phyloP scores from a whole-genome alignment of 2,797 vertebrate species.

The Nannoperca obscura region DNA sequence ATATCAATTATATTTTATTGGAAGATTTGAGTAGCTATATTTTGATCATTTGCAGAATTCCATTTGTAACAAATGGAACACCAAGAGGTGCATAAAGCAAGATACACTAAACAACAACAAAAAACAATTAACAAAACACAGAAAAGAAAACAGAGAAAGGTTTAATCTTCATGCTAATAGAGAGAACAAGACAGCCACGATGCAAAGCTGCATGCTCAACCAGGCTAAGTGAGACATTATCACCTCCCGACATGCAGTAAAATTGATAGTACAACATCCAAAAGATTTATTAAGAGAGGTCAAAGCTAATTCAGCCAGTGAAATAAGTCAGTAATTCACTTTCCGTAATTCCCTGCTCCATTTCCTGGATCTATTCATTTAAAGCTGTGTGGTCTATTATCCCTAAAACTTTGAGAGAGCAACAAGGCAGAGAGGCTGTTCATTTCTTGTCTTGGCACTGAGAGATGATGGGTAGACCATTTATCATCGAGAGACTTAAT shows the following conservation, averaged over 20 bases:
- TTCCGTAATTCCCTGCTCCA: constrained; percentile 39
- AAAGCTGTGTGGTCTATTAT: constrained; percentile 25
- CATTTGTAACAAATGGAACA: neutral
- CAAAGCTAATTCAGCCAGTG: constrained; percentile 27
- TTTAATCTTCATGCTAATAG: constrained; percentile 31
- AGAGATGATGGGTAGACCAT: constrained; percentile 7
- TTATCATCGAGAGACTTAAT: constrained; percentile 46
- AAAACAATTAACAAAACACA: neutral
- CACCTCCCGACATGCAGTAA: constrained; percentile 56
- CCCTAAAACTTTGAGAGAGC: constrained; percentile 20
- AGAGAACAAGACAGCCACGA: constrained; percentile 43
- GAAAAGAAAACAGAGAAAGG: neutral
- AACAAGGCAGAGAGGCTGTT: constrained; percentile 19
- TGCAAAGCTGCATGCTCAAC: constrained; percentile 67
- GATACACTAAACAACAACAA: neutral
- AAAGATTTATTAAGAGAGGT: constrained; percentile 25
- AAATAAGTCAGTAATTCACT: constrained; percentile 35
- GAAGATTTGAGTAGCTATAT: neutral
- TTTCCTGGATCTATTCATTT: constrained; percentile 38
- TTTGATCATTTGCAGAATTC: neutral
- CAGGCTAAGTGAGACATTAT: constrained; percentile 33
- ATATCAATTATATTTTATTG: neutral
- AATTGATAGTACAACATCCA: constrained; percentile 31
- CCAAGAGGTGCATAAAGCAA: neutral
- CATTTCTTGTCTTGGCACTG: constrained; percentile 21